phyloP scores from a whole-genome alignment of 92 coral and sea anemone genomes.

The Parazoanthus darwini region DNA sequence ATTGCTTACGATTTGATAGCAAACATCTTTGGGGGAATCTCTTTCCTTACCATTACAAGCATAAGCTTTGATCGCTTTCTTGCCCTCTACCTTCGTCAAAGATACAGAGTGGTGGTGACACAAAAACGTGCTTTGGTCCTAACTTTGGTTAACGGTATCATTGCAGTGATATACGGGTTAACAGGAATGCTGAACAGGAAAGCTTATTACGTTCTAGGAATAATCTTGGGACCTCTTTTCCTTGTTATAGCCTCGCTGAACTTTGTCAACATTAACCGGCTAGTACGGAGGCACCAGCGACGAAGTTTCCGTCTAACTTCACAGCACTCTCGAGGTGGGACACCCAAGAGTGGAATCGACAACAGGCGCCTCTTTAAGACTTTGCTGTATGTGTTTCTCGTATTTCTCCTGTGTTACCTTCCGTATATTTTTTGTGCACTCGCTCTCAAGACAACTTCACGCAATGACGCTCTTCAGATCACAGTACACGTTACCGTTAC shows the following conservation, averaged over 20 bases:
- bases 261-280: conserved; percentile 35
- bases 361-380: conserved; percentile 35
- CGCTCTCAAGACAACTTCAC: conserved; percentile 20
- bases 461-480: conserved; percentile 31
- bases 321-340: not conserved
- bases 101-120: conserved; percentile 42
- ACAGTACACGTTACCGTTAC: conserved; percentile 40
- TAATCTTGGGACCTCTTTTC: conserved; percentile 24
- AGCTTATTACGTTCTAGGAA: conserved; percentile 25
- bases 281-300: not conserved
- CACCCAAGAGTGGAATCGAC: not conserved
- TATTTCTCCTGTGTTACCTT: conserved; percentile 44
- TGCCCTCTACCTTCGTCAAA: conserved; percentile 13
- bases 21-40: conserved; percentile 38
- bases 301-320: not conserved
- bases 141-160: not conserved
- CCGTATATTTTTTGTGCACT: conserved; percentile 41
- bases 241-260: conserved; percentile 24
- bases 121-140: not conserved
- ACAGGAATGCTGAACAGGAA: conserved; percentile 41
- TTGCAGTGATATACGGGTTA: not conserved
- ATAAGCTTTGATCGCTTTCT: conserved; percentile 52
- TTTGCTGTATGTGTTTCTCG: conserved; percentile 41
- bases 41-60: conserved; percentile 40
- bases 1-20: conserved; percentile 36